Evolutionary conservation across 2,113 vertebrate species (phyloP).

Genomic region (Callospermophilus lateralis): DNA sequence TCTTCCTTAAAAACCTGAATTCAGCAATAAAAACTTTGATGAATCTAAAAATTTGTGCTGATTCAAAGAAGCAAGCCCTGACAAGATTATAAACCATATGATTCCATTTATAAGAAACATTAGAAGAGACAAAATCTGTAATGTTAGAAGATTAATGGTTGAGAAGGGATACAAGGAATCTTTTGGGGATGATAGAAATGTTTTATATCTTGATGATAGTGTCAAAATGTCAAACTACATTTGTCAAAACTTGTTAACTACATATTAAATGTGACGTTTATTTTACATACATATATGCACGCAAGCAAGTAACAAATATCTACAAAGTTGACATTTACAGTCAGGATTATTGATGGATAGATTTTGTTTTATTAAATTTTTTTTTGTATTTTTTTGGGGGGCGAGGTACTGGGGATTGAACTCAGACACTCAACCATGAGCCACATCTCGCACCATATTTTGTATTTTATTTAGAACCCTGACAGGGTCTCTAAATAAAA

Average conservation of each 20-base stretch:
- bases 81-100: not conserved
- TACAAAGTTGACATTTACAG: conserved; percentile 36
- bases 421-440: too few relatives aligned
- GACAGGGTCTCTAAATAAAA: too few relatives aligned
- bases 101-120: not conserved
- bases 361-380: conserved; percentile 24
- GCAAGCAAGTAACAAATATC: conserved; percentile 35
- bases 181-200: not conserved
- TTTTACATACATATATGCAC: conserved; percentile 50
- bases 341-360: not conserved
- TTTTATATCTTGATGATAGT: not conserved
- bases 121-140: not conserved
- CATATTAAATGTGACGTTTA: not conserved
- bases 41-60: not conserved
- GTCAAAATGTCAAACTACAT: not conserved
- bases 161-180: not conserved
- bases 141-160: not conserved
- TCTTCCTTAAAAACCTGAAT: not conserved
- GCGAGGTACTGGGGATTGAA: too few relatives aligned
- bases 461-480: too few relatives aligned
- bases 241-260: conserved; percentile 4
- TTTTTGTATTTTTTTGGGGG: not conserved
- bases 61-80: not conserved
- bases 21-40: not conserved
- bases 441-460: too few relatives aligned